Conservation (phyloP, 64 coral and sea anemone genomes). For the Pocillopora verrucosa region DNA sequence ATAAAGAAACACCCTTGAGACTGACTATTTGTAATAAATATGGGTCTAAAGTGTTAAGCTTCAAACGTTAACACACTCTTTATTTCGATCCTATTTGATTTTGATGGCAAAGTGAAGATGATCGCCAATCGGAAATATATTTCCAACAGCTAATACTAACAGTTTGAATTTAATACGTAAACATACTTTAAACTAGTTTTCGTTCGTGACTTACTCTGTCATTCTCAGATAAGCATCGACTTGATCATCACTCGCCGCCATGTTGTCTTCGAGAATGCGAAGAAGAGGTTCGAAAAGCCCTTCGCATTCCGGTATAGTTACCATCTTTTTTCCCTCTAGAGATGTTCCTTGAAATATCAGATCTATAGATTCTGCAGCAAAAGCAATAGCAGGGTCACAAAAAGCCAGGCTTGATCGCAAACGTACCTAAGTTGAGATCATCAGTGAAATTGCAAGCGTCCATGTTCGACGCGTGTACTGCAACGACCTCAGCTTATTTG, state of each 20-base stretch:
- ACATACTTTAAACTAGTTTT: background rate
- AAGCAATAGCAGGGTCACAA: no score
- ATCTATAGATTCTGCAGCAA: background rate
- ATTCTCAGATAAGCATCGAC: constrained; percentile 53
- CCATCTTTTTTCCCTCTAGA: constrained; percentile 25
- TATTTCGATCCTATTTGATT: no score
- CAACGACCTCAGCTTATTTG: background rate
- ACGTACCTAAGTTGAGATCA: background rate
- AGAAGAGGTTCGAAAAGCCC: constrained; percentile 58
- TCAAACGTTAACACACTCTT: no score
- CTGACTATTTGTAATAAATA: no score
- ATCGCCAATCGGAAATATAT: no score
- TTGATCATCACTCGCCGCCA: constrained; percentile 33
- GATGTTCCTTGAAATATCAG: background rate
- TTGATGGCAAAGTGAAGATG: no score
- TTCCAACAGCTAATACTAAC: no score
- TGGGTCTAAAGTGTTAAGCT: no score
- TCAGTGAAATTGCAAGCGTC: background rate
- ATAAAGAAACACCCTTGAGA: no score
- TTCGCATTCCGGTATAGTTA: constrained; percentile 60
- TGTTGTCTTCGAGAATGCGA: constrained; percentile 45
- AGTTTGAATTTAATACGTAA: background rate
- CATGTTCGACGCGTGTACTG: background rate
- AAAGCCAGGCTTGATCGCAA: background rate
- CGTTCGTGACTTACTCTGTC: constrained; percentile 45